A percentile compares a stretch with the other conserved stretches of the same genome.
Evolutionary conservation across 2,888 invertebrate species (phyloP).

Genomic region (Steromphala cineraria): DNA sequence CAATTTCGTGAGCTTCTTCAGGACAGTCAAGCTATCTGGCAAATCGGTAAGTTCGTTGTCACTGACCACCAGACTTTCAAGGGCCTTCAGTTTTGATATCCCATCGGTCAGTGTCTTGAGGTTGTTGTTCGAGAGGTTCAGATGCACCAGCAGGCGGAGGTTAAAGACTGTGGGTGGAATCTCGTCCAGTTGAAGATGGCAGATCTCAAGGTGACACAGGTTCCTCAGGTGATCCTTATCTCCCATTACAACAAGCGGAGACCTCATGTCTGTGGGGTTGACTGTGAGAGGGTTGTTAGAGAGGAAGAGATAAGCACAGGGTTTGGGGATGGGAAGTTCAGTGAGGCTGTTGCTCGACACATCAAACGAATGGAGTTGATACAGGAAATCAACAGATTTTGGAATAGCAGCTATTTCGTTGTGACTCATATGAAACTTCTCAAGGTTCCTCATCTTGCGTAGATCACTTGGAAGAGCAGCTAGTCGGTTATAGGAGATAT

Average conservation of each 20-base stretch:
- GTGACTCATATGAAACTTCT: constrained; percentile 61
- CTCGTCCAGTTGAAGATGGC: constrained; percentile 66
- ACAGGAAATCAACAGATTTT: constrained; percentile 66
- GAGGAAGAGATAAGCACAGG: constrained; percentile 57
- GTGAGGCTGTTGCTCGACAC: constrained; percentile 66
- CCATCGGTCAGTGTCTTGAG: constrained; percentile 60
- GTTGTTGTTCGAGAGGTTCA: constrained; percentile 69
- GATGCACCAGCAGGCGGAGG: constrained; percentile 61
- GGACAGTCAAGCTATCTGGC: constrained; percentile 57
- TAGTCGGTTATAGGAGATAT: constrained; percentile 66
- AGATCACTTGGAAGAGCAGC: constrained; percentile 64
- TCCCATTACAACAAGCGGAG: constrained; percentile 66
- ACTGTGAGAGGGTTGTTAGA: constrained; percentile 69
- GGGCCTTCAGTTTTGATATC: constrained; percentile 62
- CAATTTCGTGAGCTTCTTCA: constrained; percentile 59
- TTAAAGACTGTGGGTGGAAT: constrained; percentile 67
- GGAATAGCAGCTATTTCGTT: constrained; percentile 69
- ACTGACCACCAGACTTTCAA: constrained; percentile 61
- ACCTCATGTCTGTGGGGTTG: constrained; percentile 55
- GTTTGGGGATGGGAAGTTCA: constrained; percentile 67
- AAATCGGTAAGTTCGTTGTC: constrained; percentile 62
- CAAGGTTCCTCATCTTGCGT: constrained; percentile 66
- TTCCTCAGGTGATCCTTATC: constrained; percentile 67
- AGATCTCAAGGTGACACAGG: constrained; percentile 64
- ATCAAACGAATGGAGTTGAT: constrained; percentile 65